phyloP scores from a whole-genome alignment of 2,797 vertebrate genomes.

The Pseudomugil gertrudae region DNA sequence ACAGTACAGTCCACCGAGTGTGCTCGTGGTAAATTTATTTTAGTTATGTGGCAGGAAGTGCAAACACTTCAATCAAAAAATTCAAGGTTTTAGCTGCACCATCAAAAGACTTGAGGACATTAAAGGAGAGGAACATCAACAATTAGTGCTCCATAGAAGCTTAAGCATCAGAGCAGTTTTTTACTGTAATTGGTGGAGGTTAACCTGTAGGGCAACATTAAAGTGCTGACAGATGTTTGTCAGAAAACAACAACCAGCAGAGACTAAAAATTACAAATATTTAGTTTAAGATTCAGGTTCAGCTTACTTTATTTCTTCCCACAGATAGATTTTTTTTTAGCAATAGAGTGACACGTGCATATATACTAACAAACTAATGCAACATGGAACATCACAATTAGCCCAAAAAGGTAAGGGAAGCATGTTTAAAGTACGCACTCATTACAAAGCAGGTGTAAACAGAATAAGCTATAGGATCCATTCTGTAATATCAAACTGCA shows the following conservation, averaged over 20 bases:
- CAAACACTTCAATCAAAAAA: conserved; percentile 20
- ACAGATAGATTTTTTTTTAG: too few species aligned
- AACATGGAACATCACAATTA: too few species aligned
- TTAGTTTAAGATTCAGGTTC: too few species aligned
- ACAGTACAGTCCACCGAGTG: conserved; percentile 24
- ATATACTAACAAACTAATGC: too few species aligned
- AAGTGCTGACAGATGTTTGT: background rate
- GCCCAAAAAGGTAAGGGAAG: too few species aligned
- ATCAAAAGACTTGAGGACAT: conserved; percentile 3
- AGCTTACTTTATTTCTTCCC: too few species aligned
- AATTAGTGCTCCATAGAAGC: background rate
- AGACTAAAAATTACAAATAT: too few species aligned
- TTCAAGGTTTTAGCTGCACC: conserved; percentile 10
- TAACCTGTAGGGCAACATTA: background rate
- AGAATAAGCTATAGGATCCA: background rate
- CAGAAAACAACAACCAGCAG: background rate
- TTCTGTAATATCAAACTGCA: background rate
- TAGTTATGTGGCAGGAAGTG: conserved; percentile 22
- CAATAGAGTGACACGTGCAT: too few species aligned
- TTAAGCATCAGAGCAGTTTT: background rate
- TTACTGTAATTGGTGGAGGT: background rate
- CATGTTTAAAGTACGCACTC: too few species aligned
- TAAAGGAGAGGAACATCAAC: background rate
- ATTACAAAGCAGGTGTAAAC: background rate
- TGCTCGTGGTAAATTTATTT: conserved; percentile 23